Percentiles rank a stretch among this genome's conserved stretches.
Conservation (phyloP, 2,797 vertebrate species). For the Halcyon smyrnensis region DNA sequence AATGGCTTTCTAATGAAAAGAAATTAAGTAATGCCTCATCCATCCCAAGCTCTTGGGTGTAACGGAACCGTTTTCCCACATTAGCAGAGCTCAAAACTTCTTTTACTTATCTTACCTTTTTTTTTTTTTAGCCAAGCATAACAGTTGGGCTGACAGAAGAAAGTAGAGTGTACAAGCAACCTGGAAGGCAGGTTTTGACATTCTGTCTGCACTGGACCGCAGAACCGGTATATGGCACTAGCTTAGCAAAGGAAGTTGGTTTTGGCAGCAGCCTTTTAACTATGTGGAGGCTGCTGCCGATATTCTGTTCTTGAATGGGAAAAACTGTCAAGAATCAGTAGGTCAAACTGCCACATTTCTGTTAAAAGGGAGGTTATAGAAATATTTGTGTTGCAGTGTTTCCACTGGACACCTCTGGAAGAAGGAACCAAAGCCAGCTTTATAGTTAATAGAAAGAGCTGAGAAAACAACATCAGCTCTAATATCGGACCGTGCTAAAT, state of each 20-base stretch:
- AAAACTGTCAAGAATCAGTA: background rate
- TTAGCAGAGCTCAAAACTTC: background rate
- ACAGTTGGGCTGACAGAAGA: background rate
- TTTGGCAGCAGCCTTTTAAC: background rate
- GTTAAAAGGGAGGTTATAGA: background rate
- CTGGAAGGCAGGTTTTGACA: background rate
- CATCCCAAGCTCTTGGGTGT: background rate
- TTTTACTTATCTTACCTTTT: background rate
- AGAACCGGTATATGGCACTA: background rate
- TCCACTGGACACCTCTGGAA: background rate
- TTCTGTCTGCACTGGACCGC: background rate
- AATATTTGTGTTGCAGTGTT: background rate
- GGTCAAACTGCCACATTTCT: background rate
- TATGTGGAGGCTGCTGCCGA: background rate
- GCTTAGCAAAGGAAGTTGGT: background rate
- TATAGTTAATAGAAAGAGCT: background rate
- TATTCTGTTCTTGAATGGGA: background rate
- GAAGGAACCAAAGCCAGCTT: background rate
- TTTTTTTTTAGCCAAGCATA: background rate
- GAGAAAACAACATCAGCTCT: background rate
- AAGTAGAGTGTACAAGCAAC: background rate
- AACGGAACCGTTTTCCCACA: background rate
- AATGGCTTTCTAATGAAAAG: background rate
- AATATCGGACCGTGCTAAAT: background rate
- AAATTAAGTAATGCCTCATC: background rate